phyloP scores from a whole-genome alignment of 2,888 invertebrate species.

The Cheilosia urbana region DNA sequence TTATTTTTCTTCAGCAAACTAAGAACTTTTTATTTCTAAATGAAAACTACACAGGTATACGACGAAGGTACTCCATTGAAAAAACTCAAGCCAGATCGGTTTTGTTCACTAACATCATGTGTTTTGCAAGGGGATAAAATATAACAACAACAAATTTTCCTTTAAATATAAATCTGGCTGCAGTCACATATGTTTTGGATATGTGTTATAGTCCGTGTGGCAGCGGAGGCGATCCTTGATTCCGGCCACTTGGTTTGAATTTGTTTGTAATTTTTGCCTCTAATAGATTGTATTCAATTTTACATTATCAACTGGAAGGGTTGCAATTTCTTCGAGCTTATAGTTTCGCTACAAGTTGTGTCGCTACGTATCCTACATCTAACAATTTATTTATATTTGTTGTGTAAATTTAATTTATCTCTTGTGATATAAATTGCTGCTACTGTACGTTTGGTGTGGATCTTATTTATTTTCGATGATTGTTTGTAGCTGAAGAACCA shows the following conservation, averaged over 20 bases:
- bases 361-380: slow-evolving; percentile 60
- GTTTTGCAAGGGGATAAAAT: slow-evolving; percentile 16
- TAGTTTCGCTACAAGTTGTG: slow-evolving; percentile 40
- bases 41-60: slow-evolving; percentile 71
- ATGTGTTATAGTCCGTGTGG: slow-evolving; percentile 66
- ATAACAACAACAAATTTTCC: slow-evolving; percentile 42
- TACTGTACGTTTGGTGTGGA: slow-evolving; percentile 22
- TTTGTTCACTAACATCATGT: slow-evolving; percentile 38
- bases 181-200: slow-evolving; percentile 74
- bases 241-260: slow-evolving; percentile 28
- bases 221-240: slow-evolving; percentile 19
- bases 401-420: slow-evolving; percentile 49
- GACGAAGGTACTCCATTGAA: slow-evolving; percentile 72
- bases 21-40: slow-evolving; percentile 35
- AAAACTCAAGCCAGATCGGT: slow-evolving; percentile 70
- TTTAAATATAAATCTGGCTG: slow-evolving; percentile 64
- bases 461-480: slow-evolving; percentile 95
- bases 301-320: slow-evolving; percentile 35
- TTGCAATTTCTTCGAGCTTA: slow-evolving; percentile 28
- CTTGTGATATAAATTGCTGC: slow-evolving; percentile 29
- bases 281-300: slow-evolving; percentile 18
- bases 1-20: slow-evolving; percentile 46
- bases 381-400: slow-evolving; percentile 18
- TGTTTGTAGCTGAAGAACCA: slow-evolving; percentile 95
- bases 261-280: neutral